These are phyloP conservation scores for Dynastes grantii DNA, from an alignment of 2,888 invertebrate genomes.

Conservation along the genomic window DNA sequence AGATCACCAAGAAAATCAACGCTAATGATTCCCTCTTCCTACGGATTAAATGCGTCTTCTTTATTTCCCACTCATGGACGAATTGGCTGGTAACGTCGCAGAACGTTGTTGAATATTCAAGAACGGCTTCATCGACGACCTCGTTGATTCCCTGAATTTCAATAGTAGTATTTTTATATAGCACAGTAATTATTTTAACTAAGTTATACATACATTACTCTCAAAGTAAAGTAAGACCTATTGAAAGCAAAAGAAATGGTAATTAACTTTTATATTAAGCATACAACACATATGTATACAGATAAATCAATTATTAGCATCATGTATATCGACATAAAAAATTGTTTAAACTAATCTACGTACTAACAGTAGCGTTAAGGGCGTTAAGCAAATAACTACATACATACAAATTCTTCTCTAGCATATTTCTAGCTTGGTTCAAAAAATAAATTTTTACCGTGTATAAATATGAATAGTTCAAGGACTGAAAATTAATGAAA, in stretches of 20 bases:
- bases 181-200: slow-evolving; percentile 16
- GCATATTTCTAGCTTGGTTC: too few relatives aligned
- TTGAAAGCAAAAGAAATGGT: slow-evolving; percentile 9
- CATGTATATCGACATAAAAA: neutral
- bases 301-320: neutral
- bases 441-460: too few relatives aligned
- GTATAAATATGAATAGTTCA: too few relatives aligned
- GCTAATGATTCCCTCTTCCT: slow-evolving; percentile 23
- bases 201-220: slow-evolving; percentile 18
- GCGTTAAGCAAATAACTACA: too few relatives aligned
- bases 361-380: too few relatives aligned
- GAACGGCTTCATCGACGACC: slow-evolving; percentile 83
- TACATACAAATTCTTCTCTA: too few relatives aligned
- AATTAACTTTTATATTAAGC: slow-evolving; percentile 11
- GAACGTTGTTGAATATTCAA: slow-evolving; percentile 86
- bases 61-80: slow-evolving; percentile 74
- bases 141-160: slow-evolving; percentile 82
- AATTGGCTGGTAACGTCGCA: slow-evolving; percentile 90
- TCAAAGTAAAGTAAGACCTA: slow-evolving; percentile 30
- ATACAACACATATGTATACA: neutral
- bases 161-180: slow-evolving; percentile 42
- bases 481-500: too few relatives aligned
- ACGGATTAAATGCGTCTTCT: neutral
- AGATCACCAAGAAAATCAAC: slow-evolving; percentile 48
- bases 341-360: neutral